Conservation (phyloP, 64 coral and sea anemone genomes). For the Porites australiensis region DNA sequence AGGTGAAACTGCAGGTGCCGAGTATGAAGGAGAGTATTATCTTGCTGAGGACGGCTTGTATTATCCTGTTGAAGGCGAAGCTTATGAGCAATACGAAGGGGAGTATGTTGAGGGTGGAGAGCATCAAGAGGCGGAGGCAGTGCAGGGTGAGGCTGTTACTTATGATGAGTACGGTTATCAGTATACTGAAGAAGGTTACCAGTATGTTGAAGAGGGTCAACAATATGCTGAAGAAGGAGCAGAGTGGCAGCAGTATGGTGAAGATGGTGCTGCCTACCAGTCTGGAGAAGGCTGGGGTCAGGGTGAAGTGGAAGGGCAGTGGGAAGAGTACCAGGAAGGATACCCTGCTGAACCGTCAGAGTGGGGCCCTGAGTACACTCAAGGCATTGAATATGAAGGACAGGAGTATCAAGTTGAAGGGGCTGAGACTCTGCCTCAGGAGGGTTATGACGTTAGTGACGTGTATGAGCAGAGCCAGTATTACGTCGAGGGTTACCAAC, state of each 20-base stretch:
- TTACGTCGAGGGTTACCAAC: neutral
- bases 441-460: conserved; percentile 3
- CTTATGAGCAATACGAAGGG: conserved; percentile 21
- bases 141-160: neutral
- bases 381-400: conserved; percentile 24
- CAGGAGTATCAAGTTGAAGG: conserved; percentile 2
- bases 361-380: conserved; percentile 12
- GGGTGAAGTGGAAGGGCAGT: conserved; percentile 16
- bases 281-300: conserved; percentile 20
- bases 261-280: conserved; percentile 2
- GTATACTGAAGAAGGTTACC: conserved; percentile 17
- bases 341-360: conserved; percentile 3
- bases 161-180: conserved; percentile 28
- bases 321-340: conserved; percentile 32
- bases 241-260: conserved; percentile 30
- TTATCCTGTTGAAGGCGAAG: conserved; percentile 38
- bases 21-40: conserved; percentile 41
- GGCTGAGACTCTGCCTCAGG: neutral
- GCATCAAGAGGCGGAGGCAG: conserved; percentile 6
- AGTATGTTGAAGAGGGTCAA: conserved; percentile 3
- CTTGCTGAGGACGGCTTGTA: conserved; percentile 39
- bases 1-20: neutral
- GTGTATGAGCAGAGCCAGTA: neutral
- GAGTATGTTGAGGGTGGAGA: conserved; percentile 3
- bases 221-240: neutral